phyloP scores from a whole-genome alignment of 2,888 invertebrate genomes.

The Apamea crenata region DNA sequence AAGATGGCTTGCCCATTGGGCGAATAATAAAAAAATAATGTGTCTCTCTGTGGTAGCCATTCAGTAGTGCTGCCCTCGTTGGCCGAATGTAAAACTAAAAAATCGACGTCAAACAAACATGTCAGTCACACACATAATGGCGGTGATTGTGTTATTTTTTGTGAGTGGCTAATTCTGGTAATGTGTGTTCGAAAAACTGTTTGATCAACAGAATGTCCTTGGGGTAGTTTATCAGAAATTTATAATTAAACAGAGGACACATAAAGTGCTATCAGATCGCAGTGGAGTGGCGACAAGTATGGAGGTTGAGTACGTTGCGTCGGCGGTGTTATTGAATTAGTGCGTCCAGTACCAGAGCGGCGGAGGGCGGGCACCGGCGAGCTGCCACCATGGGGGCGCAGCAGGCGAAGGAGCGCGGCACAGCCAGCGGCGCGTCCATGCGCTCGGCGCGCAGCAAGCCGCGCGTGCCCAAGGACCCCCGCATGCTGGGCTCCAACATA shows the following conservation, averaged over 20 bases:
- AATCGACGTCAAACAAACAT: constrained; percentile 87
- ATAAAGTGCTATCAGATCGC: constrained; percentile 43
- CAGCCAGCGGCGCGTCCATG: constrained; percentile 93
- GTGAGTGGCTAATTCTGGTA: constrained; percentile 73
- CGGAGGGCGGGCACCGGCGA: constrained; percentile 66
- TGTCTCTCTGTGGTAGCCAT: constrained; percentile 32
- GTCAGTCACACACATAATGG: constrained; percentile 84
- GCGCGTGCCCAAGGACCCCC: constrained; percentile 94
- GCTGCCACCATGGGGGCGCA: constrained; percentile 95
- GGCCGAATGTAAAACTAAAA: constrained; percentile 72
- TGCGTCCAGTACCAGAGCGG: constrained; percentile 69
- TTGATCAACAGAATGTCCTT: constrained; percentile 62
- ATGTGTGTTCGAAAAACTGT: constrained; percentile 71
- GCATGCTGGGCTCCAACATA: constrained; percentile 96
- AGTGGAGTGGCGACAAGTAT: constrained; percentile 65
- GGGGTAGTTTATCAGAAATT: constrained; percentile 43
- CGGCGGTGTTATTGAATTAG: constrained; percentile 82
- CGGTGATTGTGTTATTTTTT: constrained; percentile 85
- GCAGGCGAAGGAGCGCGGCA: constrained; percentile 97
- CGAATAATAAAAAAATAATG: too few relatives aligned
- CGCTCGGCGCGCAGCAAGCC: constrained; percentile 94
- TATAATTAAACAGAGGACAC: constrained; percentile 31
- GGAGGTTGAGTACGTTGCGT: constrained; percentile 76
- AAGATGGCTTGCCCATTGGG: too few relatives aligned
- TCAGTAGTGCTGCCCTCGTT: constrained; percentile 70